phyloP scores from a whole-genome alignment of 2,113 vertebrate species.

The Genyomyrus donnyi region DNA sequence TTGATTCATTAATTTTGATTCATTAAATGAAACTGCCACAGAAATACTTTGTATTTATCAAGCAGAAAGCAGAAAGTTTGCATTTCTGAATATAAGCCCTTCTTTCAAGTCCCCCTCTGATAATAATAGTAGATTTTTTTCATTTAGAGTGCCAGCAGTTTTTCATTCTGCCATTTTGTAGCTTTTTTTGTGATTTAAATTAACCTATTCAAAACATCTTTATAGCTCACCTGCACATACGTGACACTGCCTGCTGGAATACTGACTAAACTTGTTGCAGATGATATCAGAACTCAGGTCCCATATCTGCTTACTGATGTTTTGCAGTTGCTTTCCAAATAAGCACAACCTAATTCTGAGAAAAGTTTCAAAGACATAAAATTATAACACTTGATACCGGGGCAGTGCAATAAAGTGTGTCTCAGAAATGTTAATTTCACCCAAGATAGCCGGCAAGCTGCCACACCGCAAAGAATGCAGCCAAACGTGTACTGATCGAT shows the following conservation, averaged over 20 bases:
- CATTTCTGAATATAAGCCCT: neutral
- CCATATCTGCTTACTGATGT: neutral
- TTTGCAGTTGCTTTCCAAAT: neutral
- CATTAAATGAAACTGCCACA: neutral
- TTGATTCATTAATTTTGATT: neutral
- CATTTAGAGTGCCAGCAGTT: neutral
- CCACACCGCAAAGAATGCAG: neutral
- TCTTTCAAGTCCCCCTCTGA: neutral
- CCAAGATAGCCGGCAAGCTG: neutral
- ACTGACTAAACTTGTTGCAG: neutral
- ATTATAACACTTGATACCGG: neutral
- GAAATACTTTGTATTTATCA: neutral
- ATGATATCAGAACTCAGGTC: neutral
- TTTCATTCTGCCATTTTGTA: neutral
- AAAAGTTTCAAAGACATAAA: neutral
- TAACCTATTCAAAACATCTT: neutral
- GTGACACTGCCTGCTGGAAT: neutral
- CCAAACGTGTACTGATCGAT: neutral
- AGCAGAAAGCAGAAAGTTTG: neutral
- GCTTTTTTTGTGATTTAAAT: neutral
- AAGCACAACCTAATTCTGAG: neutral
- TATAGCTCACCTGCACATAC: neutral
- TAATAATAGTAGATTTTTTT: neutral
- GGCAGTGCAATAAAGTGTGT: neutral
- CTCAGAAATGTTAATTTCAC: neutral